Evolutionary conservation across 2,888 invertebrate species (phyloP).

Genomic region (Idaea aversata): DNA sequence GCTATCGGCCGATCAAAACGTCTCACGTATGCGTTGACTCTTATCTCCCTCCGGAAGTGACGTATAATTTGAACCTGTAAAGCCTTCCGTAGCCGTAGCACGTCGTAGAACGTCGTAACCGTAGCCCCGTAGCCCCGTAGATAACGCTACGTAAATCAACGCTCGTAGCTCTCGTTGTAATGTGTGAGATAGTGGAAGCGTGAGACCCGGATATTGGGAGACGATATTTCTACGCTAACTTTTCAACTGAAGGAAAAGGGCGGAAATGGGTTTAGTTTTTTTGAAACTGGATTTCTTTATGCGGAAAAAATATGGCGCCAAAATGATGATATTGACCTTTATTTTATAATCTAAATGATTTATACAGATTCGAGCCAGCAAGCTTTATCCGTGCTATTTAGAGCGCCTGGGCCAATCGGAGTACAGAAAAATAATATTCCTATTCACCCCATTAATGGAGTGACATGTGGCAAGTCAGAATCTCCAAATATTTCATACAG

Average conservation of each 20-base stretch:
- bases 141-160: not conserved
- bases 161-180: not conserved
- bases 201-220: not conserved
- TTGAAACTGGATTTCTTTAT: not conserved
- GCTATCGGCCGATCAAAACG: not conserved
- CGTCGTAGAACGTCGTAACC: not conserved
- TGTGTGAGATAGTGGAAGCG: not conserved
- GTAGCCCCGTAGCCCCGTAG: not conserved
- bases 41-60: not conserved
- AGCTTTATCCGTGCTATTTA: too few relatives aligned
- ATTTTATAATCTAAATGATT: too few relatives aligned
- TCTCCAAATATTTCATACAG: too few relatives aligned
- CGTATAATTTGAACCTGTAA: not conserved
- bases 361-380: too few relatives aligned
- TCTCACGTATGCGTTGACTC: not conserved
- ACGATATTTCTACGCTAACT: not conserved
- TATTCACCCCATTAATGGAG: too few relatives aligned
- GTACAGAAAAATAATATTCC: too few relatives aligned
- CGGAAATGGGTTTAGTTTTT: not conserved
- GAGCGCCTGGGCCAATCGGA: too few relatives aligned
- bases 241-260: not conserved
- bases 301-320: not conserved
- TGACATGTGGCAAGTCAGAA: too few relatives aligned
- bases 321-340: too few relatives aligned
- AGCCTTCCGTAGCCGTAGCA: not conserved